phyloP scores from a whole-genome alignment of 2,113 vertebrate genomes.

The Furnarius figulus region DNA sequence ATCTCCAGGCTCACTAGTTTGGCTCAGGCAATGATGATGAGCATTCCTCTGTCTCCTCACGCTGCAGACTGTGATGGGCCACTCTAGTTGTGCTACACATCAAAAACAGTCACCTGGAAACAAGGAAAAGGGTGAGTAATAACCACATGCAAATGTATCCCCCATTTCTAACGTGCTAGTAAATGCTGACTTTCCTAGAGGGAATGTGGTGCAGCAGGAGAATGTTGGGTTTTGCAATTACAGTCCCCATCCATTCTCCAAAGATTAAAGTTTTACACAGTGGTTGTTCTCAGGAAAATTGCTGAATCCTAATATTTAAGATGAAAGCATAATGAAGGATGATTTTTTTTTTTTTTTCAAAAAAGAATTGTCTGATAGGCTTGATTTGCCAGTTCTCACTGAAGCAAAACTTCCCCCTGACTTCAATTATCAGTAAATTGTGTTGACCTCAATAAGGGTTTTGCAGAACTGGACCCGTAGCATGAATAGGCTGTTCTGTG shows the following conservation, averaged over 20 bases:
- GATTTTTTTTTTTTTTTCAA: not conserved
- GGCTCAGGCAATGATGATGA: not conserved
- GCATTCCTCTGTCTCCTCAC: not conserved
- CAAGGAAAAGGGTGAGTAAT: not conserved
- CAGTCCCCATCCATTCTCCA: constrained; percentile 6
- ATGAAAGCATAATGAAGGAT: constrained; percentile 44
- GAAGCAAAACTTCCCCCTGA: constrained; percentile 42
- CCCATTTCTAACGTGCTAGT: not conserved
- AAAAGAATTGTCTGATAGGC: constrained; percentile 14
- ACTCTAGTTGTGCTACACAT: not conserved
- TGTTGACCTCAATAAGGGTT: constrained; percentile 47
- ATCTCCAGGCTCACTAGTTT: not conserved
- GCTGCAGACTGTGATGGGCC: not conserved
- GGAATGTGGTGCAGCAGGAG: not conserved
- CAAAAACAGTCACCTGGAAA: constrained; percentile 16
- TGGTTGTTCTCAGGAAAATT: constrained; percentile 36
- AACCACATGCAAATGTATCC: not conserved
- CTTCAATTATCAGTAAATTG: constrained; percentile 58
- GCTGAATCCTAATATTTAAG: constrained; percentile 55
- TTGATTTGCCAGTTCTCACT: constrained; percentile 30
- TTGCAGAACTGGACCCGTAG: not conserved
- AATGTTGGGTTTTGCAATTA: constrained; percentile 21
- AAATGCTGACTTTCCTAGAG: not conserved
- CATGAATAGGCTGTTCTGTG: not conserved
- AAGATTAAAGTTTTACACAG: constrained; percentile 63